Evolutionary conservation across 2,888 invertebrate genomes (phyloP).

Genomic region (Cheilosia impressa): DNA sequence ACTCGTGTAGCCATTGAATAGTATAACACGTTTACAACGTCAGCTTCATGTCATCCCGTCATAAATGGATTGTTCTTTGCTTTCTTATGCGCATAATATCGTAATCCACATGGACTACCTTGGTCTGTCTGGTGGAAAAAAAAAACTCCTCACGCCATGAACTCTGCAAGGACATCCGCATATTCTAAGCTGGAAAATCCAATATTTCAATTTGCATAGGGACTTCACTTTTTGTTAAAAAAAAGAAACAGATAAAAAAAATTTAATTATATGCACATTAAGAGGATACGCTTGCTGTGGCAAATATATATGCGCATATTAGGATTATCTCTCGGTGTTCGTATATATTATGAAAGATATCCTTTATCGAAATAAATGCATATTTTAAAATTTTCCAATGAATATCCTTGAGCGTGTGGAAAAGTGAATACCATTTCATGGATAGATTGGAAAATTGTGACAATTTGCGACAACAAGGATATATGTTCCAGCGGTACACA

Average conservation of each 20-base stretch:
- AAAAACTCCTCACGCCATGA: constrained; percentile 12
- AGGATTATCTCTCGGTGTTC: not conserved
- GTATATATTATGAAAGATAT: not conserved
- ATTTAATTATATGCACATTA: constrained; percentile 48
- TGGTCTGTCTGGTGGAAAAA: constrained; percentile 23
- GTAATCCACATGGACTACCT: constrained; percentile 60
- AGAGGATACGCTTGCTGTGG: not conserved
- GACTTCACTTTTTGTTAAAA: not conserved
- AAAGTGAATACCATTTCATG: constrained; percentile 45
- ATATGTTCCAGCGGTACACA: not conserved
- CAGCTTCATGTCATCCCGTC: constrained; percentile 34
- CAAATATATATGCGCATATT: constrained; percentile 47
- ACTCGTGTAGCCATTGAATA: constrained; percentile 12
- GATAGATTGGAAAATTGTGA: constrained; percentile 44
- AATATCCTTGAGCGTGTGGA: constrained; percentile 32
- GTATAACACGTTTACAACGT: constrained; percentile 45
- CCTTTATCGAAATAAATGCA: not conserved
- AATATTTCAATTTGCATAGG: constrained; percentile 54
- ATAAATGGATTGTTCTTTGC: constrained; percentile 32
- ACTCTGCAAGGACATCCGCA: constrained; percentile 43
- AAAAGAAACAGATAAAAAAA: too few species aligned
- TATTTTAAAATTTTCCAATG: constrained; percentile 13
- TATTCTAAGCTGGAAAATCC: constrained; percentile 16
- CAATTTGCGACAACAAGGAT: constrained; percentile 40
- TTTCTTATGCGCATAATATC: constrained; percentile 34